A percentile compares a stretch with the other conserved stretches of the same genome.
Conservation (phyloP, 2,113 vertebrate species). For the Lepus americanus region DNA sequence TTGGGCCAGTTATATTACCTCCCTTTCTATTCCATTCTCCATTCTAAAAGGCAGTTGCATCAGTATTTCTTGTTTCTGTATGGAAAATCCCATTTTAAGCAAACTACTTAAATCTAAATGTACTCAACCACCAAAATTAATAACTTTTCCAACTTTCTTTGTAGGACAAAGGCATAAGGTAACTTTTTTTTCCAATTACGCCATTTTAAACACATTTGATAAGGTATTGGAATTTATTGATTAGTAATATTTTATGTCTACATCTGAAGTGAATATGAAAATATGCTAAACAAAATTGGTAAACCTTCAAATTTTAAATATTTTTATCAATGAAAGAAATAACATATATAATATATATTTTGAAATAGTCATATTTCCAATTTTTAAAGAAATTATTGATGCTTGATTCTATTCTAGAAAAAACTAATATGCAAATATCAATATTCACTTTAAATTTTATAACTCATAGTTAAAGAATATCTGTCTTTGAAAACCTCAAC, state of each 20-base stretch:
- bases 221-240: not conserved
- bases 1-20: not conserved
- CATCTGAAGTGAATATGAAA: too few relatives aligned
- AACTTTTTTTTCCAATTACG: not conserved
- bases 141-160: not conserved
- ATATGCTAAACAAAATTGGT: too few relatives aligned
- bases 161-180: not conserved
- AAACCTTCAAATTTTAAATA: too few relatives aligned
- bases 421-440: not conserved
- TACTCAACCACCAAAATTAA: not conserved
- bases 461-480: not conserved
- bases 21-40: accelerated
- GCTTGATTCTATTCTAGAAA: not conserved
- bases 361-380: not conserved
- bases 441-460: not conserved
- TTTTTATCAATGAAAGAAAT: too few relatives aligned
- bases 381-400: constrained; percentile 12
- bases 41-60: not conserved
- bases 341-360: not conserved
- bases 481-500: not conserved
- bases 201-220: not conserved
- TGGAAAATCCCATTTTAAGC: not conserved
- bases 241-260: not conserved
- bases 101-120: not conserved
- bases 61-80: not conserved